Percentiles rank a stretch among this genome's conserved stretches.
These are phyloP conservation scores for Odontocolon sp. DNA, from an alignment of 2,888 invertebrate species.

Conservation along the genomic window DNA sequence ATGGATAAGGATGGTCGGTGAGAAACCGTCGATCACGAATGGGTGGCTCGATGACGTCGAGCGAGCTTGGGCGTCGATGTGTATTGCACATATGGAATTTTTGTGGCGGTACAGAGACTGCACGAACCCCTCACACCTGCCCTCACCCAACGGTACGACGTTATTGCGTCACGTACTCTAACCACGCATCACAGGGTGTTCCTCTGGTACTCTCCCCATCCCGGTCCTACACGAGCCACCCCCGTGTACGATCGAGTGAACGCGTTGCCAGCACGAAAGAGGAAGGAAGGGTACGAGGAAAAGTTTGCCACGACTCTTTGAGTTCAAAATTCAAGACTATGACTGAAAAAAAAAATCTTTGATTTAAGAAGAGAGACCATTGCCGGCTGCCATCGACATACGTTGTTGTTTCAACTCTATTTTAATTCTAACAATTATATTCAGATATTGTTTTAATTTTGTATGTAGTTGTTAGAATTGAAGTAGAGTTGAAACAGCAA, in stretches of 20 bases:
- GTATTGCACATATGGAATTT: neutral
- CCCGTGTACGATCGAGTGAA: conserved; percentile 50
- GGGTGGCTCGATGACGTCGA: too few species aligned
- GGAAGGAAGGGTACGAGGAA: conserved; percentile 13
- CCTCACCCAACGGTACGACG: conserved; percentile 55
- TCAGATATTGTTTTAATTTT: too few species aligned
- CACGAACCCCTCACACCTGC: conserved; percentile 68
- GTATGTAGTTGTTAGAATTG: too few species aligned
- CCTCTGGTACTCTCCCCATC: conserved; percentile 35
- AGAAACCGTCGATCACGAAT: too few species aligned
- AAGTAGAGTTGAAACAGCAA: too few species aligned
- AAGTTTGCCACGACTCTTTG: conserved; percentile 29
- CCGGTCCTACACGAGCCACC: conserved; percentile 24
- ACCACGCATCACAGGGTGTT: conserved; percentile 50
- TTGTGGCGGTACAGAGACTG: conserved; percentile 27
- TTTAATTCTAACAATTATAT: too few species aligned
- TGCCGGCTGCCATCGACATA: too few species aligned
- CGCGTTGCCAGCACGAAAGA: conserved; percentile 46
- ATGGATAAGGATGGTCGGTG: too few species aligned
- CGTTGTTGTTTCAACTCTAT: too few species aligned
- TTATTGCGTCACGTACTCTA: conserved; percentile 65
- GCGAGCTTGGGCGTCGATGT: neutral
- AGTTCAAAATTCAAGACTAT: too few species aligned
- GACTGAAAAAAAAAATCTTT: too few species aligned
- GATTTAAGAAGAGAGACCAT: too few species aligned